Base-by-base conservation (phyloP, 2,888 invertebrate genomes). In the Hirtodrosophila duncani region DNA sequence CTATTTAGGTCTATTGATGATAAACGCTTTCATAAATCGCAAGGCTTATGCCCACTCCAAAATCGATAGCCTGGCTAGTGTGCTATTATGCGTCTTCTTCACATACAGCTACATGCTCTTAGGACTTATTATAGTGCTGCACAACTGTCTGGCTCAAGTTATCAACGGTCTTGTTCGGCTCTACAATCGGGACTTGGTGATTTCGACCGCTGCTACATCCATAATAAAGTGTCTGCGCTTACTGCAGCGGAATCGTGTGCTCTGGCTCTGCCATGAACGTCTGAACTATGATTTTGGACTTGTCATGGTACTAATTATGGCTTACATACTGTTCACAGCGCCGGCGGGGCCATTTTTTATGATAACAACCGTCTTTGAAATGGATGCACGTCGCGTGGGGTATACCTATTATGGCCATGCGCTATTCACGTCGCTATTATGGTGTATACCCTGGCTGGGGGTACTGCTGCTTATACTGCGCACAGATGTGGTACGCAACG, bases 261-360 rank as follows among this genome's bases (percentile, higher is more conserved):
- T 81, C 1, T 38, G 49, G 33, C 21, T 80, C 33, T 80, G 77
- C 51, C 60, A 66, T 10, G 36, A 58, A 10, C 49, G 77, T 6
- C 30, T 83, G 2, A 80, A 64, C 61, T 39, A 33, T 3, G 48
- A 27, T 2, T 72, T 75, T 38, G 83, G 83, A 1, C 23, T 70
- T 6, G 33, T 64, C 2, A 24, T 82, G 30, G 23, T 64, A 7
- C 2, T 65, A 1, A 63, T 83, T 3, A 44, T 68, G 23, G 64
- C 64, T 0, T 62, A 52, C 43, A 24, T 65, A 2, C 20, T 82
- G 4, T 21, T 65, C n/a, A 52, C 62, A 3, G 52, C 62, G 0
- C 81, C 80, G 1, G 48, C 44, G 1, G 65, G 68, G 8, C 67
- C 72, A 0, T 82, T 82, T 30, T 80, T 43, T 24, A 2, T 83